phyloP scores from a whole-genome alignment of 2,797 vertebrate genomes.

The Zenarchopterus dispar region DNA sequence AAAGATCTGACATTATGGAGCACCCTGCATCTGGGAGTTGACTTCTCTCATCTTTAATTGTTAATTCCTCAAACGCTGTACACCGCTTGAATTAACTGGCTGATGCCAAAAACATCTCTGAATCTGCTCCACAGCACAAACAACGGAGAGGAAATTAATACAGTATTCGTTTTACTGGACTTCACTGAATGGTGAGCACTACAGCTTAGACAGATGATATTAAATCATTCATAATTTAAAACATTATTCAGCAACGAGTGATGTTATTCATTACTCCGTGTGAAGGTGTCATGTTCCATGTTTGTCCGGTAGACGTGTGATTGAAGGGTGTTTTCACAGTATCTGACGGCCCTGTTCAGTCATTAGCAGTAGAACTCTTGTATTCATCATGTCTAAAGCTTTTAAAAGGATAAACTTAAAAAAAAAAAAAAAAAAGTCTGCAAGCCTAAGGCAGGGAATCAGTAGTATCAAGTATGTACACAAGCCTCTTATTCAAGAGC shows the following conservation, averaged over 20 bases:
- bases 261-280: slow-evolving; percentile 19
- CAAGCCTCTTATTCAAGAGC: not conserved
- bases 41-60: too few relatives aligned
- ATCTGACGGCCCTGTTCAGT: slow-evolving; percentile 24
- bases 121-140: too few relatives aligned
- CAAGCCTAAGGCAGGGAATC: slow-evolving; percentile 1
- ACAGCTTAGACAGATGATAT: too few relatives aligned
- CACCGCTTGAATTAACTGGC: too few relatives aligned
- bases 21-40: too few relatives aligned
- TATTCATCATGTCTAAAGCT: slow-evolving; percentile 6
- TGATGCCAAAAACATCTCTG: too few relatives aligned
- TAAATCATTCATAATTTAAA: slow-evolving; percentile 27
- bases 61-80: too few relatives aligned
- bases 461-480: not conserved
- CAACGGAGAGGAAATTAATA: too few relatives aligned
- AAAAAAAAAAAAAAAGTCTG: slow-evolving; percentile 4
- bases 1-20: too few relatives aligned
- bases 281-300: too few relatives aligned
- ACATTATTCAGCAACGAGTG: not conserved
- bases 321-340: too few relatives aligned
- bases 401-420: slow-evolving; percentile 26
- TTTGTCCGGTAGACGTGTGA: too few relatives aligned
- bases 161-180: not conserved
- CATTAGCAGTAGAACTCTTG: slow-evolving; percentile 7
- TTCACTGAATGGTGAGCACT: not conserved